phyloP scores from a whole-genome alignment of 2,797 vertebrate genomes.

The Rhynchotus rufescens region DNA sequence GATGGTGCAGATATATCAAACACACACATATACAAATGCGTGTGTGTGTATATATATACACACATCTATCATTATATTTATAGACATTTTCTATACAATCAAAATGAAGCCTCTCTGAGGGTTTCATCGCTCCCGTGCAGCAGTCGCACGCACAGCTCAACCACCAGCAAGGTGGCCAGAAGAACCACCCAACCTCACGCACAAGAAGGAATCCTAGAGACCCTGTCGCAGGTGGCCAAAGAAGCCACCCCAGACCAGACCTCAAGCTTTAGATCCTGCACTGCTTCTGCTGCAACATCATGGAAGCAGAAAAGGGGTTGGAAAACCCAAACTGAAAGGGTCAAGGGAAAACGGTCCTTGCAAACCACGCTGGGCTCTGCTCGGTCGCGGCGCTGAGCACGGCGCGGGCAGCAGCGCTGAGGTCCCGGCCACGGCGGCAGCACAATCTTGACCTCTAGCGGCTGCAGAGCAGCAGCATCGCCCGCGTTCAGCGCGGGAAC shows the following conservation, averaged over 20 bases:
- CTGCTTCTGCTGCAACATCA: too few species aligned
- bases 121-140: not conserved
- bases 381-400: accelerated
- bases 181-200: not conserved
- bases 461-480: not conserved
- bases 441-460: slow-evolving; percentile 81
- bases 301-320: not conserved
- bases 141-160: too few species aligned
- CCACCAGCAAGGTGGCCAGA: not conserved
- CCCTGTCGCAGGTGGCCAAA: accelerated
- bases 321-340: not conserved
- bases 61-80: not conserved
- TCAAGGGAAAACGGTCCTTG: not conserved
- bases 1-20: not conserved
- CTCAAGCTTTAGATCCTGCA: not conserved
- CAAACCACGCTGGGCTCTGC: not conserved
- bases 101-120: not conserved
- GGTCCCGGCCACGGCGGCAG: not conserved
- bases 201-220: not conserved
- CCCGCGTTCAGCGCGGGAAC: not conserved
- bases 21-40: not conserved
- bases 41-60: too few species aligned
- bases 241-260: not conserved
- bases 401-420: accelerated
- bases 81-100: not conserved